Evolutionary conservation across 2,888 invertebrate genomes (phyloP).

Genomic region (Nephrotoma appendiculata): DNA sequence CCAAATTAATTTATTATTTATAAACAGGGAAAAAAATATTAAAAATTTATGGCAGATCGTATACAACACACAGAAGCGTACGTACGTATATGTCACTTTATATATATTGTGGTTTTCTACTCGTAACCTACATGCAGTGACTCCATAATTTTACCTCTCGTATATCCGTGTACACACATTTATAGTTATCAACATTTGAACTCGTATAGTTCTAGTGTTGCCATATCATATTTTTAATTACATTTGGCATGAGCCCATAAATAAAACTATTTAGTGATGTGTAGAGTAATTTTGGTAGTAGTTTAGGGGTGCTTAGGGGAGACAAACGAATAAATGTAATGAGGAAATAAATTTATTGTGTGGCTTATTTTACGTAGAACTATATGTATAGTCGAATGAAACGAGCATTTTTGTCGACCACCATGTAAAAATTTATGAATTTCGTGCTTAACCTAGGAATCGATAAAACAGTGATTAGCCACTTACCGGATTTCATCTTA

Average conservation of each 20-base stretch:
- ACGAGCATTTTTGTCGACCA: too few relatives aligned
- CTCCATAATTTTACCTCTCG: neutral
- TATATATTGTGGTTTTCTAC: neutral
- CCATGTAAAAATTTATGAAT: too few relatives aligned
- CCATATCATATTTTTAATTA: neutral
- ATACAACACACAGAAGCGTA: neutral
- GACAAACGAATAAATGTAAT: neutral
- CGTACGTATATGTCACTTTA: neutral
- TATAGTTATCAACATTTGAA: neutral
- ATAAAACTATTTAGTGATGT: neutral
- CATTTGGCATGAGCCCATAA: neutral
- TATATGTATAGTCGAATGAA: too few relatives aligned
- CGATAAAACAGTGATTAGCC: too few relatives aligned
- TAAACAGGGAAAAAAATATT: neutral
- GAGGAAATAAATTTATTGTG: neutral
- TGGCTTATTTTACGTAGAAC: neutral
- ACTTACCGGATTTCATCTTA: too few relatives aligned
- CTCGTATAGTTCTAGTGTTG: neutral
- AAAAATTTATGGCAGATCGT: neutral
- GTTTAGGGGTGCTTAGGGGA: neutral
- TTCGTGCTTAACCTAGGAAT: too few relatives aligned
- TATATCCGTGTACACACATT: too few relatives aligned
- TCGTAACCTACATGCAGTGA: neutral
- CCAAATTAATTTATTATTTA: neutral
- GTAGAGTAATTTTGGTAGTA: neutral